phyloP scores from a whole-genome alignment of 2,888 invertebrate genomes.

The Folsomia manolachei region DNA sequence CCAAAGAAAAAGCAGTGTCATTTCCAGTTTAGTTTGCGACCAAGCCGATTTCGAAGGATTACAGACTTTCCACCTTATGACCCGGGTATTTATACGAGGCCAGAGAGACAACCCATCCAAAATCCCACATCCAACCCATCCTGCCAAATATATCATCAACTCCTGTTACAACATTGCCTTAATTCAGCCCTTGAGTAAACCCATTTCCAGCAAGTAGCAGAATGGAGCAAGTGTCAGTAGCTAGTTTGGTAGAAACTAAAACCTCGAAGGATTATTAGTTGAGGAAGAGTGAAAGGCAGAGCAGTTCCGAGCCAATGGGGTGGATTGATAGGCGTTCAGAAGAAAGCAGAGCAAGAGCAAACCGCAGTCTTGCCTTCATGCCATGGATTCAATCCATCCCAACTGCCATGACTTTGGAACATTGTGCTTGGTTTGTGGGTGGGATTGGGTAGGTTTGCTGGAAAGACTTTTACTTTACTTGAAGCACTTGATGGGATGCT shows the following conservation, averaged over 20 bases:
- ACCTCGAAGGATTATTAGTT: not conserved
- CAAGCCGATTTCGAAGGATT: not conserved
- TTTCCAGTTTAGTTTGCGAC: not conserved
- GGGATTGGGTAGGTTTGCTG: not conserved
- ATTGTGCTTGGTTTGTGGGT: not conserved
- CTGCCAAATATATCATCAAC: too few relatives aligned
- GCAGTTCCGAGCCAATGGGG: not conserved
- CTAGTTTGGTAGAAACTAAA: too few relatives aligned
- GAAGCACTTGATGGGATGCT: not conserved
- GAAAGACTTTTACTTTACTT: not conserved
- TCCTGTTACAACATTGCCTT: too few relatives aligned
- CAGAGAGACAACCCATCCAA: not conserved
- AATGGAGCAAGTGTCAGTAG: too few relatives aligned
- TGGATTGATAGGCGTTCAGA: constrained; percentile 9
- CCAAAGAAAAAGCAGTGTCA: too few relatives aligned
- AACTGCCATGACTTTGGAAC: too few relatives aligned
- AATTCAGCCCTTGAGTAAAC: too few relatives aligned
- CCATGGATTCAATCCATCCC: not conserved
- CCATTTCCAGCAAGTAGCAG: not conserved
- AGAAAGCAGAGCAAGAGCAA: not conserved
- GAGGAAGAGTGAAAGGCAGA: not conserved
- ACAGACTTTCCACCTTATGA: not conserved
- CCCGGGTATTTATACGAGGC: constrained; percentile 9
- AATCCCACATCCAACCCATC: too few relatives aligned
- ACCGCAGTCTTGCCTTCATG: not conserved